Conservation (phyloP, 2,888 invertebrate species). For the Epirrhoe tristata region DNA sequence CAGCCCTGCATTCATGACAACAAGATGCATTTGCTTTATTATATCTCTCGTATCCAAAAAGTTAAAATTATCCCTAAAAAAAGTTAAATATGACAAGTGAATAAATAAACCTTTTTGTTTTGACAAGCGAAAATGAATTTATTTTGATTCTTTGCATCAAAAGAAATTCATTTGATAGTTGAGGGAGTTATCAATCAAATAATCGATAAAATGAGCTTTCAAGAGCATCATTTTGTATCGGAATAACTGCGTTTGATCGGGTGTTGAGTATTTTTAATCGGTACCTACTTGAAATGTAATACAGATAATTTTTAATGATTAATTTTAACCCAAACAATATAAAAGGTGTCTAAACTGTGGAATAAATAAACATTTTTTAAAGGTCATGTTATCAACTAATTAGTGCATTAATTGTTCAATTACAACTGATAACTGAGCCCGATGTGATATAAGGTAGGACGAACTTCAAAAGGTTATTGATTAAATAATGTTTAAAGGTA, state of each 20-base stretch:
- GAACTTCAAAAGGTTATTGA: conserved; percentile 11
- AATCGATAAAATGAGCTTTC: conserved; percentile 25
- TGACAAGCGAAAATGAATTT: conserved; percentile 38
- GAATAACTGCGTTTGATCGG: background rate
- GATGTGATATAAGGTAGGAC: conserved; percentile 9
- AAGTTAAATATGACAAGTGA: background rate
- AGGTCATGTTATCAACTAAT: conserved; percentile 13
- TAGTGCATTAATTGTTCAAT: conserved; percentile 15
- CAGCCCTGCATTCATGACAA: conserved; percentile 31
- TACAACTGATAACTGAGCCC: conserved; percentile 20
- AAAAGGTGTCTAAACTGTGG: conserved; percentile 10
- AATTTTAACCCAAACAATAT: background rate
- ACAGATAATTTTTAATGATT: background rate
- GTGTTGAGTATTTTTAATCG: conserved; percentile 2
- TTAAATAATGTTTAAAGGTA: background rate
- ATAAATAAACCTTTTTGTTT: conserved; percentile 29
- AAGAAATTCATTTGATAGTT: too few relatives aligned
- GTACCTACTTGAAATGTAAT: conserved; percentile 5
- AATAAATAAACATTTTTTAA: conserved; percentile 5
- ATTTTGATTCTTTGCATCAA: conserved; percentile 28
- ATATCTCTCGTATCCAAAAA: background rate
- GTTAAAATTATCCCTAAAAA: background rate
- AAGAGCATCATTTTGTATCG: conserved; percentile 18
- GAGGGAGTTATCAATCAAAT: conserved; percentile 27
- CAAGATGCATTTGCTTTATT: conserved; percentile 16